phyloP scores from a whole-genome alignment of 2,113 vertebrate genomes.

The Nerophis ophidion region DNA sequence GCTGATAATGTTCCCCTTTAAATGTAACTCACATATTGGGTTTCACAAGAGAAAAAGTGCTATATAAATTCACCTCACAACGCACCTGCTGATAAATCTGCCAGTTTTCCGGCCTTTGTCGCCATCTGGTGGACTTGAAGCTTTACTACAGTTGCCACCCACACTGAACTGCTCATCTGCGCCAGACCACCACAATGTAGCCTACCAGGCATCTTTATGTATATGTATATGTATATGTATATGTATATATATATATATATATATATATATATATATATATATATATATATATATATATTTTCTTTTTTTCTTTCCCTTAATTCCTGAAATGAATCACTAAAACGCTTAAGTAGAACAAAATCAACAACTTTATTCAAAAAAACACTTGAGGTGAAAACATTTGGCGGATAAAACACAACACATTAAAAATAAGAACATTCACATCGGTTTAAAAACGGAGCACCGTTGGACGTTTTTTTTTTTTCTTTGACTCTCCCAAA shows the following conservation, averaged over 20 bases:
- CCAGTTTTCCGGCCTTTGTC: not conserved
- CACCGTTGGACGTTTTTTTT: not conserved
- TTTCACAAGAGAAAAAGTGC: no score
- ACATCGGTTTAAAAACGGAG: not conserved
- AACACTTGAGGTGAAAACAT: constrained; percentile 17
- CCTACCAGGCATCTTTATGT: no score
- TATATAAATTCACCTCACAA: no score
- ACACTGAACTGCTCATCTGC: not conserved
- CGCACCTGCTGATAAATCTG: no score
- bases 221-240: no score
- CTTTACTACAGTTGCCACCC: not conserved
- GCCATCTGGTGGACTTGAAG: not conserved
- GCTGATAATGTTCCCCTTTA: no score
- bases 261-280: no score
- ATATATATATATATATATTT: no score
- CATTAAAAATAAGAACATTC: constrained; percentile 23
- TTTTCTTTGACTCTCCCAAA: constrained; percentile 10
- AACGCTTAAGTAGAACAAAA: constrained; percentile 7
- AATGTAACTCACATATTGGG: no score
- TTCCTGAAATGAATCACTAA: not conserved
- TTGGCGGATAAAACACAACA: not conserved
- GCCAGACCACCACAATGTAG: not conserved
- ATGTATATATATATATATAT: no score
- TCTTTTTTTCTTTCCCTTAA: no score
- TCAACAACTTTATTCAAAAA: constrained; percentile 50